Base-by-base conservation (phyloP, 2,113 vertebrate species). In the Chamaea fasciata region DNA sequence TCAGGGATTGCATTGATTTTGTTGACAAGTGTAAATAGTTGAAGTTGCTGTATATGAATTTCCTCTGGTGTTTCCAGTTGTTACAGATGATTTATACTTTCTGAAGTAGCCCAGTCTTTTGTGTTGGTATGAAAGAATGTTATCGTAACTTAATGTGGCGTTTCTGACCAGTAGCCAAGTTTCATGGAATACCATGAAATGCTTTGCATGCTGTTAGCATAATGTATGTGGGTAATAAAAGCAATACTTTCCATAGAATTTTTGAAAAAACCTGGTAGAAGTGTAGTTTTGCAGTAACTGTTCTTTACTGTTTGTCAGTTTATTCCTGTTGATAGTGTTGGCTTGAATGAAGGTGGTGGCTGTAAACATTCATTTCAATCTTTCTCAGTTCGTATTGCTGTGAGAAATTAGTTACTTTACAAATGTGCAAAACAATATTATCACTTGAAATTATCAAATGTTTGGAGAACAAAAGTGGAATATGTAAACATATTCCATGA, bases 141-240 rank as follows among this genome's bases (percentile, higher is more conserved):
- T 80, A 8, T 8, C 7, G n/a, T 74, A 83, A 56, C 7, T 68
- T 52, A 3, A 1, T 3, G 1, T 44, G 23, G 21, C 9, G 8
- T 90, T 91, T 83, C n/a, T 91, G 39, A 55, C 16, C 33, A 20
- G 4, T 18, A 41, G 9, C 41, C 13, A 15, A 24, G 15, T 73
- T 79, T 46, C 7, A 1, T 28, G 24, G 28, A 30, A 4, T 82
- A 23, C 26, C 0, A 0, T 5, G 1, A 50, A 60, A 55, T 21
- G 18, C 39, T 73, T 57, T 19, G 9, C 2, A 2, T 59, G 16
- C 26, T 50, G 10, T 76, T 94, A 83, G 10, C 21, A 4, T 73
- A 26, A 22, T 21, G 2, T 49, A 13, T 39, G 13, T 23, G 2
- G 56, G 10, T 84, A 47, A 27, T 33, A 47, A 71, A 80, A 47